Base-by-base conservation (phyloP, 92 coral and sea anemone species). In the Epizoanthus fatuus region DNA sequence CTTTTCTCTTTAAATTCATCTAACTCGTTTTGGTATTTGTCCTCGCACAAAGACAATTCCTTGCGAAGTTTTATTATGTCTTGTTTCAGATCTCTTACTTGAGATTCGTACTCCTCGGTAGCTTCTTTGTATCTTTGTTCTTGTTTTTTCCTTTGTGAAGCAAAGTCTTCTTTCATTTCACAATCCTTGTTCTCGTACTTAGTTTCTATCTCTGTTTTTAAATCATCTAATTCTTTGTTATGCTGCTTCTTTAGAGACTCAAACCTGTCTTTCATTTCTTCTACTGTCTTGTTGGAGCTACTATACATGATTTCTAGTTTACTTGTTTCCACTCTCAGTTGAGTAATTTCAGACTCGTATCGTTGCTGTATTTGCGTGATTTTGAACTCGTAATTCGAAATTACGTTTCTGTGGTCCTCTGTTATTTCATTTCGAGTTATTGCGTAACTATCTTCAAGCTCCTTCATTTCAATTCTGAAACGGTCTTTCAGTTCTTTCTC, bases 1-100 rank as follows among this genome's bases (percentile, higher is more conserved):
- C 25, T 53, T 51, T 73, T 73, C 11, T 52, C 64, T 73, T 51
- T 73, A 7, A 73, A 52, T 5, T 73, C 63, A 52, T 13, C 56
- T 35, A 73, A 14, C 4, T 39, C 58, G 12, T 73, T 51, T 73
- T 53, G 16, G 38, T 52, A 73, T 15, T 73, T 29, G 3, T 73
- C 64, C 16, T 73, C 51, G 11, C 39, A 15, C 38, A 35, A 22
- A 13, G 19, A 12, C 14, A 73, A 37, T 17, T 73, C 64, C 3
- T 53, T 54, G 54, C 56, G 62, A 13, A 73, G 63, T 4, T 32
- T 32, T 9, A 12, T 73, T 15, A 73, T 25, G 25, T 60, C 56
- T 52, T 73, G 44, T 11, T 35, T 73, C 12, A 53, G 56, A 14
- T 25, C n/a, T 14, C 22, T 73, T 19, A 29, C 51, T 54, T 25